phyloP scores from a whole-genome alignment of 2,797 vertebrate genomes.

The Choloepus didactylus region DNA sequence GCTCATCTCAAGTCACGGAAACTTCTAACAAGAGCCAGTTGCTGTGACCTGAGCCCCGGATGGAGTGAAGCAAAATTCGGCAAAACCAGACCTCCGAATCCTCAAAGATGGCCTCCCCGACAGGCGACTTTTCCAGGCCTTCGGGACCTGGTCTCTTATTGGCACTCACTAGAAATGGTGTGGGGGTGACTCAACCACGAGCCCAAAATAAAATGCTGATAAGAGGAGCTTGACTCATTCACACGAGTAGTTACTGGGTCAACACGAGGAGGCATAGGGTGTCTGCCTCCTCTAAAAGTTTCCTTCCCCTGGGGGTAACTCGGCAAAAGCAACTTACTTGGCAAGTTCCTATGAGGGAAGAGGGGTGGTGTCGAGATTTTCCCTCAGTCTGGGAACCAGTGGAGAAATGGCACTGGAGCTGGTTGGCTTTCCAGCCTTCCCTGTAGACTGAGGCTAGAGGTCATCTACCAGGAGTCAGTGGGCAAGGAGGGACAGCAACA shows the following conservation, averaged over 20 bases:
- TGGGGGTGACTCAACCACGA: neutral
- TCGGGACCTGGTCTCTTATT: neutral
- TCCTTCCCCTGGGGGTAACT: neutral
- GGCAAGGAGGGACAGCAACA: neutral
- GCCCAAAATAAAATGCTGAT: conserved; percentile 15
- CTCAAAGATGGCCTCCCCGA: conserved; percentile 1
- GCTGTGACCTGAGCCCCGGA: conserved; percentile 1
- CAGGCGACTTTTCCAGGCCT: neutral
- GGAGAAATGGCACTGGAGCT: neutral
- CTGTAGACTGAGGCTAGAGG: neutral
- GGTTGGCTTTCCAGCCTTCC: neutral
- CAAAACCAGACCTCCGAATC: neutral
- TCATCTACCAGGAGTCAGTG: neutral
- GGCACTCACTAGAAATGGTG: neutral
- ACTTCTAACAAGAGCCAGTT: conserved; percentile 14
- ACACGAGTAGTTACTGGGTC: neutral
- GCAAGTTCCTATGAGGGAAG: neutral
- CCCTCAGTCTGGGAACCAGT: neutral
- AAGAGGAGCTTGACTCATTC: conserved; percentile 31
- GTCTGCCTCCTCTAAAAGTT: neutral
- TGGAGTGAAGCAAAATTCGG: conserved; percentile 68
- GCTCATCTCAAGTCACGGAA: conserved; percentile 12
- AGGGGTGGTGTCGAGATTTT: neutral
- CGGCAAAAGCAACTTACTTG: neutral
- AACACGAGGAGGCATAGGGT: neutral